Evolutionary conservation across 2,113 vertebrate species (phyloP), one percentile per base, ranked within the genome.

Genomic region (Gobio gobio): DNA sequence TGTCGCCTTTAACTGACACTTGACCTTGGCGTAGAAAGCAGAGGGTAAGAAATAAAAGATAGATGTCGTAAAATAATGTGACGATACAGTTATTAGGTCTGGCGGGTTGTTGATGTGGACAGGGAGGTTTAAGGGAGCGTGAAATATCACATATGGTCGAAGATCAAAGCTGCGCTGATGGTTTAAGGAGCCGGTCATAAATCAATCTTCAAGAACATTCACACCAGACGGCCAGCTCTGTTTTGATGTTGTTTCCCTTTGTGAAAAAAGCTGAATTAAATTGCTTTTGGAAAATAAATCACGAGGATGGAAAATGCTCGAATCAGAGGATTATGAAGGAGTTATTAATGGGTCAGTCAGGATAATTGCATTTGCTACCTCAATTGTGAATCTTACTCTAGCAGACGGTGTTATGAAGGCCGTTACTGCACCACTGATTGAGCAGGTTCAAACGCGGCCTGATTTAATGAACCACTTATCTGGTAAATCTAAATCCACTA

Each of bases 401-500:
- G 49, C 61, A 61, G 85, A 54, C 61, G n/a, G 56, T 84, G 85
- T 77, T 82, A 84, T 84, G 58, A 84, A 74, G 83, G 80, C 43
- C 24, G 79, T 88, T 66, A 64, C 70, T 84, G 70, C 81, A 40
- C 26, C 43, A 58, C 56, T 83, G 74, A 81, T 61, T 61, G 75
- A 87, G 59, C 45, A 43, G 80, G 84, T 78, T 84, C 75, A 87
- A 83, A 89, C 82, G 58, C 56, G 12, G 56, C 33, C 59, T 66
- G 73, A 84, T 89, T 86, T 85, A 83, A 79, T 79, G 82, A 83
- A 81, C 45, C 84, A 81, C 75, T 78, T 86, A 74, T 24, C 45
- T 61, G 63, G 84, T 63, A 75, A 86, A 88, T 88, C 84, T 86
- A 83, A 83, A 82, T 82, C 75, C 73, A 86, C 82, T 84, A 66